Evolutionary conservation across 2,113 vertebrate genomes (phyloP).

Genomic region (Nycticryphes semicollaris): DNA sequence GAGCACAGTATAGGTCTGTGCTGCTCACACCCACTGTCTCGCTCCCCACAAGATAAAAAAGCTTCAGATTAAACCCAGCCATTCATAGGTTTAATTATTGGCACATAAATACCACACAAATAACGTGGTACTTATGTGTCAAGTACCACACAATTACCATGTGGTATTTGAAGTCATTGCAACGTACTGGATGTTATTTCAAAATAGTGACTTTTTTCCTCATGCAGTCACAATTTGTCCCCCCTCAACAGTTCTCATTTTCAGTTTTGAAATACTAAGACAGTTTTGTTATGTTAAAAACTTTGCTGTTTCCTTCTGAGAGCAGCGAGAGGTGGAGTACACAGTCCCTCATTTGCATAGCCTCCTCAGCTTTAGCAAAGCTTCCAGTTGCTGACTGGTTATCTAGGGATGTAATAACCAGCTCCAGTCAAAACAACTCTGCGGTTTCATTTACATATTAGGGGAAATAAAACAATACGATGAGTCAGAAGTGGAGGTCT

Average conservation of each 20-base stretch:
- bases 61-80: background rate
- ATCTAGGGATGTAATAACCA: background rate
- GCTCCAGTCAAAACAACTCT: slow-evolving; percentile 39
- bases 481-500: slow-evolving; percentile 12
- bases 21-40: background rate
- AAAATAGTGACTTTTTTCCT: background rate
- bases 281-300: background rate
- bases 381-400: background rate
- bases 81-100: background rate
- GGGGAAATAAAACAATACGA: background rate
- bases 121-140: too few relatives aligned
- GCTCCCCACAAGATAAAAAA: background rate
- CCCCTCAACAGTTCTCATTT: background rate
- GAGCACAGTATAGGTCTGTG: background rate
- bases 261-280: background rate
- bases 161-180: background rate
- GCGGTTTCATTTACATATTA: slow-evolving; percentile 34
- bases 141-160: background rate
- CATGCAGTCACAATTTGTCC: background rate
- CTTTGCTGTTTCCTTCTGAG: background rate
- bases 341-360: background rate
- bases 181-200: background rate
- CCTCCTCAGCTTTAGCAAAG: background rate
- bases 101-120: too few relatives aligned
- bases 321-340: background rate